phyloP scores from a whole-genome alignment of 1,140 invertebrate genomes.

The Macrostomum lignano region DNA sequence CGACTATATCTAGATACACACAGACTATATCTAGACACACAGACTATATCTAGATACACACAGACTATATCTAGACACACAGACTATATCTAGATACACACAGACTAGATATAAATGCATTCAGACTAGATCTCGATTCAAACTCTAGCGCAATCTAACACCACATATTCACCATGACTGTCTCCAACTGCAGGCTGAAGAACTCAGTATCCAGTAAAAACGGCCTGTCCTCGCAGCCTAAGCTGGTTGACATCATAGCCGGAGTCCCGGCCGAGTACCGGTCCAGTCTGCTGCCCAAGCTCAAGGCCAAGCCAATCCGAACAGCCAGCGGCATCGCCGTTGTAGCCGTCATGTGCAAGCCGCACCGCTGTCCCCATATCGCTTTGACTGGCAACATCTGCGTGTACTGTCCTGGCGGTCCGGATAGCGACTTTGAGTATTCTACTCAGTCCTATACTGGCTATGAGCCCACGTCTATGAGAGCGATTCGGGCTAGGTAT shows the following conservation, averaged over 20 bases:
- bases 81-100: no score
- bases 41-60: no score
- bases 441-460: conserved; percentile 99
- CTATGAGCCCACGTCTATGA: conserved; percentile 98
- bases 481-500: conserved; percentile 83
- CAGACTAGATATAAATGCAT: conserved; percentile 1
- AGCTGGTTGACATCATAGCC: conserved; percentile 85
- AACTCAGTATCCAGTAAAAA: conserved; percentile 67
- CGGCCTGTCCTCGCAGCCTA: conserved; percentile 61
- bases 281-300: conserved; percentile 62
- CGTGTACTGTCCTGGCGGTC: conserved; percentile 87
- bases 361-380: conserved; percentile 91
- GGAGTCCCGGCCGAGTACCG: conserved; percentile 71
- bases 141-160: no score
- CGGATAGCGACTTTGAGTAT: conserved; percentile 98
- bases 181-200: conserved; percentile 47
- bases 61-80: no score
- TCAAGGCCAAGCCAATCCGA: conserved; percentile 75
- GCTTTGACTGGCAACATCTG: conserved; percentile 98
- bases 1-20: no score
- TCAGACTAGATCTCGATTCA: conserved; percentile 5
- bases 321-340: conserved; percentile 93
- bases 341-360: conserved; percentile 97
- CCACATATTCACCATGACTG: no score
- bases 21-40: no score